phyloP scores from a whole-genome alignment of 2,888 invertebrate species.

The Xestia xanthographa region DNA sequence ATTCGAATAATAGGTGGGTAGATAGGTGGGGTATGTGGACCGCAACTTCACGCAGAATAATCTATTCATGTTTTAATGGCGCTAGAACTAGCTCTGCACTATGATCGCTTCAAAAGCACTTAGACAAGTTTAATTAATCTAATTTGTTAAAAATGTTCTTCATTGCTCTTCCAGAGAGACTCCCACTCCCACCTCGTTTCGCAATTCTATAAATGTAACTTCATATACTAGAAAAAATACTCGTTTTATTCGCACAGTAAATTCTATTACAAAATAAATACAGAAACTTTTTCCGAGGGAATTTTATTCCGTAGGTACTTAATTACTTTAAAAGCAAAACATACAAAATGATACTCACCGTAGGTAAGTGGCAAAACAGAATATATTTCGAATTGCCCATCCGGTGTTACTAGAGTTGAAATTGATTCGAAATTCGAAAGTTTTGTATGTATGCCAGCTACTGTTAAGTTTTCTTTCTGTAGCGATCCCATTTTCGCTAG shows the following conservation, averaged over 20 bases:
- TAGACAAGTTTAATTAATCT: background rate
- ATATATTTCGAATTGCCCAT: conserved; percentile 43
- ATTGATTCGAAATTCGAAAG: conserved; percentile 60
- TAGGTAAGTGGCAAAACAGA: conserved; percentile 18
- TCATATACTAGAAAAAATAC: conserved; percentile 40
- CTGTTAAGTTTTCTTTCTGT: conserved; percentile 64
- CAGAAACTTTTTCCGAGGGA: conserved; percentile 6
- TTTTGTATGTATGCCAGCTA: conserved; percentile 36
- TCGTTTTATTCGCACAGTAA: conserved; percentile 31
- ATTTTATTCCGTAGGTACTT: conserved; percentile 34
- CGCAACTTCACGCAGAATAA: background rate
- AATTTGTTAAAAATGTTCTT: conserved; percentile 21
- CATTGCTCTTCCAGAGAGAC: conserved; percentile 5
- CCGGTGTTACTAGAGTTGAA: conserved; percentile 28
- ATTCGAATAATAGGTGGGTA: background rate
- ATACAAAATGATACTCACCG: conserved; percentile 20
- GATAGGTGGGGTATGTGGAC: background rate
- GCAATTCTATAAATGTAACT: conserved; percentile 25
- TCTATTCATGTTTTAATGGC: background rate
- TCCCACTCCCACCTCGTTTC: conserved; percentile 13
- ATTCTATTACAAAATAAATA: conserved; percentile 48
- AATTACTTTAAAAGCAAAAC: conserved; percentile 50
- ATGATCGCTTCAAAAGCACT: background rate
- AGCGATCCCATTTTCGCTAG: conserved; percentile 81
- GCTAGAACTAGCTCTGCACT: background rate